These are phyloP conservation scores for Myripristis jacobus DNA, from an alignment of 2,797 vertebrate species.

Conservation along the genomic window DNA sequence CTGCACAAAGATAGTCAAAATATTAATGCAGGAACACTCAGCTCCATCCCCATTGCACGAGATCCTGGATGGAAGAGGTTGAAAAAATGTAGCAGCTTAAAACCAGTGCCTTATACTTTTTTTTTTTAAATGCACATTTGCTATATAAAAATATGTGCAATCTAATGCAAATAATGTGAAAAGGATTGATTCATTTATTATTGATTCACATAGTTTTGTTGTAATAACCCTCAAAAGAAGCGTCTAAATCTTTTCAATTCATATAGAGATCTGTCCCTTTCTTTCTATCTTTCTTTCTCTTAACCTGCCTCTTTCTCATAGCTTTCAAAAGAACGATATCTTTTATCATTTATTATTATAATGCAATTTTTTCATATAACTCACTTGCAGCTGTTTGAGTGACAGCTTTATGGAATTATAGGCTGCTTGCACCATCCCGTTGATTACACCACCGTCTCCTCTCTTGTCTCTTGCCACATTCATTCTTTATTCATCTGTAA, in stretches of 20 bases:
- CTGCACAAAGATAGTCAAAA: conserved; percentile 10
- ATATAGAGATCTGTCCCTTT: conserved; percentile 23
- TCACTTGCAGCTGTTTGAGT: conserved; percentile 50
- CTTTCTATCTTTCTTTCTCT: too few species aligned
- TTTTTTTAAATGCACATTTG: conserved; percentile 10
- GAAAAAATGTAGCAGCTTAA: neutral
- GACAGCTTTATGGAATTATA: conserved; percentile 64
- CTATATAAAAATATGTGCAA: neutral
- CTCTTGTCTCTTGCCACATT: conserved; percentile 32
- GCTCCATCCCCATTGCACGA: conserved; percentile 3
- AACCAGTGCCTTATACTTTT: neutral
- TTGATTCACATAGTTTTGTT: neutral
- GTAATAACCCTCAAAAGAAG: conserved; percentile 27
- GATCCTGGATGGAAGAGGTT: neutral
- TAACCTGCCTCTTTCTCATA: conserved; percentile 9
- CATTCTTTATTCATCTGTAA: conserved; percentile 72
- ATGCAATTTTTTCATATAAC: conserved; percentile 43
- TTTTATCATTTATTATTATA: conserved; percentile 50
- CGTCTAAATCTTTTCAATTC: conserved; percentile 11
- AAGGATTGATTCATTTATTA: neutral
- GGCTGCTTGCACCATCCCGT: conserved; percentile 37
- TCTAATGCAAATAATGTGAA: neutral
- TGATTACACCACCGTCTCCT: conserved; percentile 16
- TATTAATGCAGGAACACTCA: conserved; percentile 7
- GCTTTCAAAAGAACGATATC: conserved; percentile 44